Conservation (phyloP, 1,140 invertebrate genomes). For the Pectinophora gossypiella region DNA sequence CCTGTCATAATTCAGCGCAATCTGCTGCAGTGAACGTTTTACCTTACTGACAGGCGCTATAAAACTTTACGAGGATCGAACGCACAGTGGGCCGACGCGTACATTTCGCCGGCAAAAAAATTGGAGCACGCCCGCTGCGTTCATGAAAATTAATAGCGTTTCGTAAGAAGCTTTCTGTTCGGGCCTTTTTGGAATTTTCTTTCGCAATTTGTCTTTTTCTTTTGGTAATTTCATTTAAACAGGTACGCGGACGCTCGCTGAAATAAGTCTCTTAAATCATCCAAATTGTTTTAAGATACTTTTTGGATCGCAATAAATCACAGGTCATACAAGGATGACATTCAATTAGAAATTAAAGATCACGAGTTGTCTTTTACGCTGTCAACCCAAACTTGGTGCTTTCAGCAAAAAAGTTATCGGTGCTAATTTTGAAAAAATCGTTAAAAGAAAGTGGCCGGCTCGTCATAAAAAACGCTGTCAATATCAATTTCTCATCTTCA, state of each 20-base stretch:
- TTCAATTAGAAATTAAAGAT: not conserved
- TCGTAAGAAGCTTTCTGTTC: constrained; percentile 41
- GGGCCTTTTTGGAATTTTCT: constrained; percentile 38
- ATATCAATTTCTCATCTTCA: constrained; percentile 36
- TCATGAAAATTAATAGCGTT: constrained; percentile 67
- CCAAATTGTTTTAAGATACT: not conserved
- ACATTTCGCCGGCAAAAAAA: constrained; percentile 39
- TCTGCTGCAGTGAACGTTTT: constrained; percentile 9
- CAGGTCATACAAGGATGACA: not conserved
- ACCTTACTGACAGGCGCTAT: constrained; percentile 30
- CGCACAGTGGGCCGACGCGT: constrained; percentile 18
- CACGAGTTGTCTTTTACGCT: not conserved
- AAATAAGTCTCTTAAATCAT: not conserved
- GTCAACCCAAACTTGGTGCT: not conserved
- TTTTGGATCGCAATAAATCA: not conserved
- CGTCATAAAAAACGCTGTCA: constrained; percentile 22
- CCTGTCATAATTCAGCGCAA: constrained; percentile 17
- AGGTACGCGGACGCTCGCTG: not conserved
- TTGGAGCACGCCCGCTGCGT: constrained; percentile 43
- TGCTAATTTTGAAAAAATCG: not conserved
- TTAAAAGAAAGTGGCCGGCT: constrained; percentile 2
- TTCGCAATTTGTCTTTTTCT: constrained; percentile 45
- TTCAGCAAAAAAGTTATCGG: not conserved
- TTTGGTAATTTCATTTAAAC: constrained; percentile 2
- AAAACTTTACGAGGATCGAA: constrained; percentile 59